A percentile compares a stretch with the other conserved stretches of the same genome.
These are phyloP conservation scores for Geotrupes spiniger DNA, from an alignment of 2,888 invertebrate genomes.

Conservation along the genomic window DNA sequence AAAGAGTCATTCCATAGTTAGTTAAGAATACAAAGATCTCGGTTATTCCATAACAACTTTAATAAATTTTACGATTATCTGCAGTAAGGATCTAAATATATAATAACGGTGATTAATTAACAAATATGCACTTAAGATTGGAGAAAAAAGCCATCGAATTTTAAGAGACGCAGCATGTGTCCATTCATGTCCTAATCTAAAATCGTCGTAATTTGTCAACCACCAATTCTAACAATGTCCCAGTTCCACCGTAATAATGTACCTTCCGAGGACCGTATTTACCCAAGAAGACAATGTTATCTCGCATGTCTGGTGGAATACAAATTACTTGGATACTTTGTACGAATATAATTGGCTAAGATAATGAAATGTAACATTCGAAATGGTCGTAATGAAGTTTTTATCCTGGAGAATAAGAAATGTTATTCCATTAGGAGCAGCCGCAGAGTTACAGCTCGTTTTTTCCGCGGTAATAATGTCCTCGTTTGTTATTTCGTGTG, in stretches of 20 bases:
- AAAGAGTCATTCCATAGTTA: too few relatives aligned
- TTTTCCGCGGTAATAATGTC: neutral
- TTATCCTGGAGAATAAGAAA: slow-evolving; percentile 30
- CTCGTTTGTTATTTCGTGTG: slow-evolving; percentile 8
- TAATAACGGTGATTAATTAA: too few relatives aligned
- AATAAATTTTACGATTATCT: too few relatives aligned
- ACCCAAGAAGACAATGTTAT: slow-evolving; percentile 36
- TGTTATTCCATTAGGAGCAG: slow-evolving; percentile 16
- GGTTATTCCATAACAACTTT: too few relatives aligned
- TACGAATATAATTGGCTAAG: slow-evolving; percentile 32
- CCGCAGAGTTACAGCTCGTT: neutral
- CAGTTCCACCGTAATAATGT: slow-evolving; percentile 9
- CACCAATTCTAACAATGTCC: slow-evolving; percentile 8
- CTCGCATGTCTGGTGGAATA: slow-evolving; percentile 25
- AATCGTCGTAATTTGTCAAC: too few relatives aligned
- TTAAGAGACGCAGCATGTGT: too few relatives aligned
- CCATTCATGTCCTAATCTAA: too few relatives aligned
- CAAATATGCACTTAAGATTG: too few relatives aligned
- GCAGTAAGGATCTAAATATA: too few relatives aligned
- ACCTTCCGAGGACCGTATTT: slow-evolving; percentile 22
- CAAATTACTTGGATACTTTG: slow-evolving; percentile 35
- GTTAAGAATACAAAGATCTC: too few relatives aligned
- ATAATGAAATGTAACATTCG: slow-evolving; percentile 33
- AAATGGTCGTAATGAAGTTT: slow-evolving; percentile 33
- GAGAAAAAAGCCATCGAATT: too few relatives aligned